Percentiles rank a stretch among this genome's conserved stretches.
Conservation (phyloP, 2,888 invertebrate species). For the Dynastes hyllus region DNA sequence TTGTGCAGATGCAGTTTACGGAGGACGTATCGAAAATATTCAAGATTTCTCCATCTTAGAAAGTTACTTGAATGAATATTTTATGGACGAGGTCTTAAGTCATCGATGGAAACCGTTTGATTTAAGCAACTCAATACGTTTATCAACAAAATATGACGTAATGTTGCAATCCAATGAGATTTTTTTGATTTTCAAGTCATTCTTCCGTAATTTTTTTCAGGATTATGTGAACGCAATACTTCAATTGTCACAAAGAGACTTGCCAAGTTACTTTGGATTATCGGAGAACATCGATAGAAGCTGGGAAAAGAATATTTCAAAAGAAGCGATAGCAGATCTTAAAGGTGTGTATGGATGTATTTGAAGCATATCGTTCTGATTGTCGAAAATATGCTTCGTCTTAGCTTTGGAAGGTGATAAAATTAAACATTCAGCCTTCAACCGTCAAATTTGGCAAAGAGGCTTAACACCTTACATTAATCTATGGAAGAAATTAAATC, state of each 20-base stretch:
- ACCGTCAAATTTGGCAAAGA: slow-evolving; percentile 73
- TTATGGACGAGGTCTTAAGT: slow-evolving; percentile 75
- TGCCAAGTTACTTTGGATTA: slow-evolving; percentile 85
- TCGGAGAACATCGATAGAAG: slow-evolving; percentile 91
- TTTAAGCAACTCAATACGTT: slow-evolving; percentile 71
- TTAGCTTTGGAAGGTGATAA: slow-evolving; percentile 58
- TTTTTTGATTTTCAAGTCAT: neutral
- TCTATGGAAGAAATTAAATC: slow-evolving; percentile 88
- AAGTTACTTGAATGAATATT: slow-evolving; percentile 79
- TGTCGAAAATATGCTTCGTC: slow-evolving; percentile 52
- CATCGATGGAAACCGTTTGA: slow-evolving; percentile 77
- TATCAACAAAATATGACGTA: slow-evolving; percentile 73
- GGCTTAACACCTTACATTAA: slow-evolving; percentile 81
- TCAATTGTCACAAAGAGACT: slow-evolving; percentile 81
- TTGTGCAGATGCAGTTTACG: slow-evolving; percentile 87
- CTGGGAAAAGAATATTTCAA: slow-evolving; percentile 83
- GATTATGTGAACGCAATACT: slow-evolving; percentile 80
- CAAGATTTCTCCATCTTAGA: slow-evolving; percentile 81
- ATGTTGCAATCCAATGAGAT: slow-evolving; percentile 31
- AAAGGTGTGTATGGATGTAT: slow-evolving; percentile 69
- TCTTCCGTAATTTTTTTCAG: slow-evolving; percentile 68
- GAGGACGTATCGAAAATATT: slow-evolving; percentile 87
- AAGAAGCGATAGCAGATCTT: slow-evolving; percentile 77
- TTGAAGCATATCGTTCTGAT: slow-evolving; percentile 52
- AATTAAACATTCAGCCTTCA: slow-evolving; percentile 55